Evolutionary conservation across 2,888 invertebrate genomes (phyloP).

Genomic region (Saturnia pavonia): DNA sequence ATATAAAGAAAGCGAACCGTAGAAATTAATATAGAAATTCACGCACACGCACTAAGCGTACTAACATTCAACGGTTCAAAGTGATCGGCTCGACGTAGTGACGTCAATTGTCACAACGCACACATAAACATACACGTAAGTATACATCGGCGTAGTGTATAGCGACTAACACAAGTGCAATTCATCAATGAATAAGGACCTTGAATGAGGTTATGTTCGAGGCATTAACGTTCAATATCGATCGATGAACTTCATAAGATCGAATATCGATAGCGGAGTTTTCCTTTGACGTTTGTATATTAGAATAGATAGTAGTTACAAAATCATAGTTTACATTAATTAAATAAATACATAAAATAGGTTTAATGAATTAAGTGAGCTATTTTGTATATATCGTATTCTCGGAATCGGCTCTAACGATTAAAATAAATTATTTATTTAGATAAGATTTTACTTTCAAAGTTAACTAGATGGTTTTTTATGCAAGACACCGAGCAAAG

Average conservation of each 20-base stretch:
- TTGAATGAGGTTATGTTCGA: constrained; percentile 65
- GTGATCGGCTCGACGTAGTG: not conserved
- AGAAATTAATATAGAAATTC: constrained; percentile 39
- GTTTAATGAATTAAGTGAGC: too few species aligned
- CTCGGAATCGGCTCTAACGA: too few species aligned
- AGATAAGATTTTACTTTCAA: too few species aligned
- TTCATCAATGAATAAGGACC: constrained; percentile 69
- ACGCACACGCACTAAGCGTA: constrained; percentile 26
- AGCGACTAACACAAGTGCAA: constrained; percentile 41
- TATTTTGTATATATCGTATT: too few species aligned
- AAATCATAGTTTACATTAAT: constrained; percentile 5
- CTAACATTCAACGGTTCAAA: constrained; percentile 18
- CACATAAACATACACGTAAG: constrained; percentile 23
- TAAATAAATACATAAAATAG: not conserved
- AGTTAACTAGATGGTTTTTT: too few species aligned
- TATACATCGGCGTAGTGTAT: constrained; percentile 30
- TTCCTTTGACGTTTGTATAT: constrained; percentile 15
- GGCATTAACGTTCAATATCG: constrained; percentile 50
- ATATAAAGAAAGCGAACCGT: constrained; percentile 25
- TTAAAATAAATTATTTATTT: too few species aligned
- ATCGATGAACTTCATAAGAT: constrained; percentile 60
- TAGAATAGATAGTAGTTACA: not conserved
- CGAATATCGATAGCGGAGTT: constrained; percentile 9
- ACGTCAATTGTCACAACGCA: constrained; percentile 27
- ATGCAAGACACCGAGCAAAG: too few species aligned